phyloP scores from a whole-genome alignment of 2,797 vertebrate species.

The Microhierax caerulescens region DNA sequence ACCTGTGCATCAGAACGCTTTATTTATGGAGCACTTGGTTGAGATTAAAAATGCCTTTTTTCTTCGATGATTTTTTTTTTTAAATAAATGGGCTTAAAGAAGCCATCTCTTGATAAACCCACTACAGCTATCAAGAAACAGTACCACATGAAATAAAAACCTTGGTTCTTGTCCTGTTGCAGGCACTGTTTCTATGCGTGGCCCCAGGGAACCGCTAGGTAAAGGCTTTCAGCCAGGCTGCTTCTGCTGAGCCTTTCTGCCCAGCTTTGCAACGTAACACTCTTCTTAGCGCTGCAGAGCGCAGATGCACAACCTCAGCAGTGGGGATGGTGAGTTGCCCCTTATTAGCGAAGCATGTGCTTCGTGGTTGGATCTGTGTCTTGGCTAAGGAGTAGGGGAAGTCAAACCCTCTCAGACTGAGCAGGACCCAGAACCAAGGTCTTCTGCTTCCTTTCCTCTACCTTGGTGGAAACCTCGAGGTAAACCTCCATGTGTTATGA shows the following conservation, averaged over 20 bases:
- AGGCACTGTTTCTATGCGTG: background rate
- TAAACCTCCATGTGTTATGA: background rate
- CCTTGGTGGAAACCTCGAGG: rapidly evolving
- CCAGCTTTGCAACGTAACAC: background rate
- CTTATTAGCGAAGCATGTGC: background rate
- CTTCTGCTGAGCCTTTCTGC: background rate
- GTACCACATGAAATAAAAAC: background rate
- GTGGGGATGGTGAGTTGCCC: background rate
- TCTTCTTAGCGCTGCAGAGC: background rate
- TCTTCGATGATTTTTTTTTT: background rate
- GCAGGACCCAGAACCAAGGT: background rate
- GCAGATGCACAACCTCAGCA: background rate
- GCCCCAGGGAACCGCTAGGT: background rate
- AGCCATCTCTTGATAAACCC: background rate
- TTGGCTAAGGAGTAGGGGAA: background rate
- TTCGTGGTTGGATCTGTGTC: background rate
- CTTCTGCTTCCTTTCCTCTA: background rate
- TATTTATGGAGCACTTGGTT: background rate
- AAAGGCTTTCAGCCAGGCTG: background rate
- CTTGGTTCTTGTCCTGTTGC: background rate
- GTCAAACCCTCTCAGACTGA: rapidly evolving
- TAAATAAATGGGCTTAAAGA: background rate
- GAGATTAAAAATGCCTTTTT: background rate
- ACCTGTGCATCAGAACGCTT: background rate
- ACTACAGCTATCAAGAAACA: background rate